Percentiles rank a stretch among this genome's conserved stretches.
phyloP scores from a whole-genome alignment of 2,113 vertebrate species.

The Silurus glanis region DNA sequence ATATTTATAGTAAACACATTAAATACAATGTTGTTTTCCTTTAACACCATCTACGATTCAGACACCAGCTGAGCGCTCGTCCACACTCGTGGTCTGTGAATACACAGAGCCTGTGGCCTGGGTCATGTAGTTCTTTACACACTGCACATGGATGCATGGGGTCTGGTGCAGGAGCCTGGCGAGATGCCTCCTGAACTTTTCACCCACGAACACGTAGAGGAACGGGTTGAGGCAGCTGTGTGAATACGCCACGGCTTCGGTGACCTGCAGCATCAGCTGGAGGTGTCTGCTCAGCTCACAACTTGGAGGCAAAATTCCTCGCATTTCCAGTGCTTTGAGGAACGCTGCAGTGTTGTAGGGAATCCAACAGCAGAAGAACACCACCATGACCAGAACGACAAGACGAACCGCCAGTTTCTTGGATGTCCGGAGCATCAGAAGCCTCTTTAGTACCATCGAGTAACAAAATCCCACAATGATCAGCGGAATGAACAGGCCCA shows the following conservation, averaged over 20 bases:
- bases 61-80: conserved; percentile 61
- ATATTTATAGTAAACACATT: not conserved
- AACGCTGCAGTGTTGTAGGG: conserved; percentile 68
- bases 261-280: conserved; percentile 58
- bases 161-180: conserved; percentile 59
- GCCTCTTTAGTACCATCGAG: conserved; percentile 63
- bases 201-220: conserved; percentile 73
- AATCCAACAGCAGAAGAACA: conserved; percentile 72
- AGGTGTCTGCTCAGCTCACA: conserved; percentile 63
- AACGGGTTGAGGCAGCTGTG: conserved; percentile 75
- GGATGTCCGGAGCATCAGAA: conserved; percentile 53
- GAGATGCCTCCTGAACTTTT: conserved; percentile 70
- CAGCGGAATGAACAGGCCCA: conserved; percentile 66
- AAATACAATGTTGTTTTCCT: not conserved
- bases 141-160: conserved; percentile 58
- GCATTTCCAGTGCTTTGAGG: conserved; percentile 59
- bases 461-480: conserved; percentile 69
- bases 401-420: conserved; percentile 68
- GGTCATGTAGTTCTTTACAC: conserved; percentile 59
- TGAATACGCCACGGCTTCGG: conserved; percentile 66
- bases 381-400: conserved; percentile 63
- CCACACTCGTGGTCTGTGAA: conserved; percentile 67
- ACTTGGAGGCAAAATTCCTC: rapidly evolving
- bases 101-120: conserved; percentile 58
- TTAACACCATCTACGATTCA: conserved; percentile 37